These are phyloP conservation scores for Drosophila lacicola DNA, from an alignment of 2,888 invertebrate genomes.

Conservation along the genomic window DNA sequence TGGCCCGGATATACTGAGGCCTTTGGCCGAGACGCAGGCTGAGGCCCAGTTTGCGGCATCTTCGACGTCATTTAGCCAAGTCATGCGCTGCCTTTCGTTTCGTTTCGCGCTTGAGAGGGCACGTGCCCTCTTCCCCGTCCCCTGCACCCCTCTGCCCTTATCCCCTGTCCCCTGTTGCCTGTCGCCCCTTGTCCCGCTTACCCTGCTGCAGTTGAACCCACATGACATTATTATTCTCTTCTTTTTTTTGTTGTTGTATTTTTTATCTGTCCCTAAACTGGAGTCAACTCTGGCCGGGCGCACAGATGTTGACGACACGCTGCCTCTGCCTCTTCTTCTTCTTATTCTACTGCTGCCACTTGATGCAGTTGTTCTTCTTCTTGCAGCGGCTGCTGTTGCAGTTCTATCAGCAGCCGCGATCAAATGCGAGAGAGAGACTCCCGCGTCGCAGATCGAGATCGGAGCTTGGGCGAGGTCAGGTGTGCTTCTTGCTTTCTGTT, in stretches of 20 bases:
- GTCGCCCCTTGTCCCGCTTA: not conserved
- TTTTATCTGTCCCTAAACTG: constrained; percentile 17
- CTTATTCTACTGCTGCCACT: constrained; percentile 8
- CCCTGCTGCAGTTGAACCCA: constrained; percentile 60
- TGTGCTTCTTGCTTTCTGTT: constrained; percentile 13
- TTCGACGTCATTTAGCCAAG: constrained; percentile 37
- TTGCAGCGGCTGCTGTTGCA: constrained; percentile 20
- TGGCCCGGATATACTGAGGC: constrained; percentile 3
- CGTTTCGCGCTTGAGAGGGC: constrained; percentile 80
- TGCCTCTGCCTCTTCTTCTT: not conserved
- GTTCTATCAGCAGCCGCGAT: constrained; percentile 15
- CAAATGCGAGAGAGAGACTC: not conserved
- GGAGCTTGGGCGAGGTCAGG: constrained; percentile 21
- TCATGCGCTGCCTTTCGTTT: constrained; percentile 35
- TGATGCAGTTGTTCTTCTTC: constrained; percentile 21
- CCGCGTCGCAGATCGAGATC: constrained; percentile 13
- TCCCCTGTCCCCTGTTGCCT: not conserved
- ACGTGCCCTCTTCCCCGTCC: constrained; percentile 64
- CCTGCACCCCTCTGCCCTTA: not conserved
- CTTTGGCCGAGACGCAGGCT: constrained; percentile 4
- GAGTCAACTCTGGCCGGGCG: constrained; percentile 6
- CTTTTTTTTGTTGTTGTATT: constrained; percentile 3
- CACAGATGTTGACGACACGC: constrained; percentile 19
- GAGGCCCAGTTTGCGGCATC: constrained; percentile 41
- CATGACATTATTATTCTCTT: constrained; percentile 65